These are phyloP conservation scores for Neocloeon triangulifer DNA, from an alignment of 1,140 invertebrate genomes.

Conservation along the genomic window DNA sequence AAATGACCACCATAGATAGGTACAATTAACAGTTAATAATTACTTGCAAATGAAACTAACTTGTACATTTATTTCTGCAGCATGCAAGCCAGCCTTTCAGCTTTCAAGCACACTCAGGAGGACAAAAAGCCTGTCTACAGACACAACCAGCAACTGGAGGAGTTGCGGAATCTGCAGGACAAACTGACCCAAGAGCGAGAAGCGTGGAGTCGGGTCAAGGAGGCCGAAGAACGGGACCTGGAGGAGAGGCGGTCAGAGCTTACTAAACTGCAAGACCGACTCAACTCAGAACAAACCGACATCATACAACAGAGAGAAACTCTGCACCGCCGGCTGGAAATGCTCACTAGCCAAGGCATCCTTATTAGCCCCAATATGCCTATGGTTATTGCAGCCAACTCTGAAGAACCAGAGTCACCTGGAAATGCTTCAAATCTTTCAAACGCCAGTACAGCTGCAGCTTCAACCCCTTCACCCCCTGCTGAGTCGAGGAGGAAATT, in stretches of 20 bases:
- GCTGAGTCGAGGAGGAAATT: conserved; percentile 9
- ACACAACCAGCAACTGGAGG: conserved; percentile 49
- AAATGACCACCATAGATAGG: conserved; percentile 66
- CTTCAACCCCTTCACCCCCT: conserved; percentile 11
- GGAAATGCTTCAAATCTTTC: too few relatives aligned
- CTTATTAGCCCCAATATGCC: conserved; percentile 15
- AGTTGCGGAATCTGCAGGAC: conserved; percentile 46
- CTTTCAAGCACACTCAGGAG: conserved; percentile 15
- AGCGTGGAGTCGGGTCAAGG: conserved; percentile 39
- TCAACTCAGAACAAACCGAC: conserved; percentile 53
- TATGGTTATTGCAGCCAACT: conserved; percentile 10
- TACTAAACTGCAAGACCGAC: conserved; percentile 31
- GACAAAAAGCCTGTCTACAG: conserved; percentile 27
- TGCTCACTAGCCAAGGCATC: conserved; percentile 46
- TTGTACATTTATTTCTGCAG: conserved; percentile 14
- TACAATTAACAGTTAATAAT: too few relatives aligned
- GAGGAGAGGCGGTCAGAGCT: conserved; percentile 36
- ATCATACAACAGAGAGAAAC: conserved; percentile 67
- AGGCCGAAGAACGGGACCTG: conserved; percentile 36
- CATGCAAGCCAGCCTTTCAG: conserved; percentile 36
- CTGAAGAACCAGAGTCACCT: conserved; percentile 7
- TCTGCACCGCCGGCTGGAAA: conserved; percentile 59
- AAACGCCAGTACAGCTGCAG: conserved; percentile 7
- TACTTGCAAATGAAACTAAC: conserved; percentile 1
- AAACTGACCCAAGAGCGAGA: conserved; percentile 57